Conservation (phyloP, 37 sponge, comb jelly and placozoan species). For the Ephydatia muelleri region DNA sequence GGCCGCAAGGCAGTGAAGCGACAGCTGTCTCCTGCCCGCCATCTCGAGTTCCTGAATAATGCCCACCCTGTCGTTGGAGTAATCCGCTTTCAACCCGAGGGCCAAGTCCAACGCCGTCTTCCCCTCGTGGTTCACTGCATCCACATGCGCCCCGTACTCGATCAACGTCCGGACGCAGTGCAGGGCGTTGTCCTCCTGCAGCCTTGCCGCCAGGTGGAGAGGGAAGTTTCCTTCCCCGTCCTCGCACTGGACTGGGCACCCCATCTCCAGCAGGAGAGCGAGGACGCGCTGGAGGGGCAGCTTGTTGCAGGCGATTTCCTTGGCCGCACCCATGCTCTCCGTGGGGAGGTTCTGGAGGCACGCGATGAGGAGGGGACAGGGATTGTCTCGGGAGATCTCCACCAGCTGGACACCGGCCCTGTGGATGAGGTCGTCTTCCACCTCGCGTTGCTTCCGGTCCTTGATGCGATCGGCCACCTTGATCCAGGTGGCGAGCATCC, state of each 20-base stretch:
- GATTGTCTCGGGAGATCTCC: not conserved
- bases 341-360: slow-evolving; percentile 63
- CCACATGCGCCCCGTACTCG: slow-evolving; percentile 65
- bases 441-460: not conserved
- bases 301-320: slow-evolving; percentile 26
- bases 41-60: slow-evolving; percentile 19
- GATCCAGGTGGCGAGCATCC: slow-evolving; percentile 71
- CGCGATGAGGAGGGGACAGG: slow-evolving; percentile 39
- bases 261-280: slow-evolving; percentile 38
- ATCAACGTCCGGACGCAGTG: slow-evolving; percentile 43
- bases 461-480: slow-evolving; percentile 28
- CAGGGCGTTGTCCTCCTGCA: slow-evolving; percentile 44
- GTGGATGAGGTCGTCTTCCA: slow-evolving; percentile 24
- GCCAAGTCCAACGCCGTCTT: slow-evolving; percentile 62
- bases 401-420: slow-evolving; percentile 21
- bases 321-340: slow-evolving; percentile 26
- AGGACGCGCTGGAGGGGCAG: slow-evolving; percentile 59
- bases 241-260: slow-evolving; percentile 41
- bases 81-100: not conserved
- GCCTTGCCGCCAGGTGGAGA: slow-evolving; percentile 69
- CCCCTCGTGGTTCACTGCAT: slow-evolving; percentile 64
- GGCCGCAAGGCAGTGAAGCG: slow-evolving; percentile 63
- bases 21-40: not conserved
- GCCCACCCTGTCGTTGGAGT: not conserved
- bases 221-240: slow-evolving; percentile 70